Evolutionary conservation across 1,140 invertebrate species (phyloP).

Genomic region (Meloidogyne floridensis): DNA sequence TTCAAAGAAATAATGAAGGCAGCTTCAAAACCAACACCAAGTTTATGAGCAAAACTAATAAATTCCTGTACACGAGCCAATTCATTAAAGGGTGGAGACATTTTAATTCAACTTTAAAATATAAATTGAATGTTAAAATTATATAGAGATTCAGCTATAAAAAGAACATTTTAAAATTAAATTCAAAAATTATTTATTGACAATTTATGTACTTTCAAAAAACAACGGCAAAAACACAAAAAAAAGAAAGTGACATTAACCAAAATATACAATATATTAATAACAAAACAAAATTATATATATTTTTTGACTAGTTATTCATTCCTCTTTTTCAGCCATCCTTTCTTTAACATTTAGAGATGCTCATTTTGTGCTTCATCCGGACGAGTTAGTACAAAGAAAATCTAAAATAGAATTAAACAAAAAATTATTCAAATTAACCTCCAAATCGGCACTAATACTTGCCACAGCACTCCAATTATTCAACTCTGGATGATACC

Average conservation of each 20-base stretch:
- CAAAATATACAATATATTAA: too few species aligned
- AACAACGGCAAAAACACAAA: too few species aligned
- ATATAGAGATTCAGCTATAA: too few species aligned
- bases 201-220: too few species aligned
- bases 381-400: background rate
- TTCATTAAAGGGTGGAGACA: background rate
- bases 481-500: background rate
- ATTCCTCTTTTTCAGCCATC: background rate
- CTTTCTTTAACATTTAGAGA: background rate
- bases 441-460: constrained; percentile 1
- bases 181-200: too few species aligned
- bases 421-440: background rate
- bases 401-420: background rate
- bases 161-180: too few species aligned
- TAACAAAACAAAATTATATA: background rate
- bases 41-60: background rate
- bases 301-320: background rate
- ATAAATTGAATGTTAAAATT: background rate
- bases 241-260: too few species aligned
- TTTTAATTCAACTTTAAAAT: background rate
- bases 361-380: background rate
- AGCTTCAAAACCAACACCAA: constrained; percentile 5
- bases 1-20: background rate
- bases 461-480: background rate
- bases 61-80: background rate